phyloP scores from a whole-genome alignment of 2,113 vertebrate genomes.

The Collichthys lucidus region DNA sequence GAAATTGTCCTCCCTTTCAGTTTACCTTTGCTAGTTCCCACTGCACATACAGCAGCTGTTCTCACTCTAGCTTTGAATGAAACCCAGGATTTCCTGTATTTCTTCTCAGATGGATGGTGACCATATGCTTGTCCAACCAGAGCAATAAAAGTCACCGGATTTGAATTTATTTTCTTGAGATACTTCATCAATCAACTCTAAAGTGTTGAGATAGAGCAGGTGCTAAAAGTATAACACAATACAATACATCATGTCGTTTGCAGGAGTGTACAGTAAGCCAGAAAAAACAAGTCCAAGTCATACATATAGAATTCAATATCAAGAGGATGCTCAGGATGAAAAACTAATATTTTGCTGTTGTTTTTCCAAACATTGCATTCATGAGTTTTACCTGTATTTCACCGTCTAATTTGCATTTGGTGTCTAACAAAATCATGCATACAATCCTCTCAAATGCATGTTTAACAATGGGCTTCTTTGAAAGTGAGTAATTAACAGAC shows the following conservation, averaged over 20 bases:
- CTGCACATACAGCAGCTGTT: constrained; percentile 68
- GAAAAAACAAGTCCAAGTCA: constrained; percentile 47
- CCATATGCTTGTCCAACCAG: constrained; percentile 74
- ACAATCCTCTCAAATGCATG: not conserved
- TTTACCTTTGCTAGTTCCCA: constrained; percentile 69
- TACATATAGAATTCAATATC: constrained; percentile 32
- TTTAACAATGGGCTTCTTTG: not conserved
- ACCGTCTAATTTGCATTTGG: not conserved
- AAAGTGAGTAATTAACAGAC: not conserved
- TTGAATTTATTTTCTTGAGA: constrained; percentile 72
- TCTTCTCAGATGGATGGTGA: constrained; percentile 60
- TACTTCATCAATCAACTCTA: constrained; percentile 70
- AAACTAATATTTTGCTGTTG: constrained; percentile 16
- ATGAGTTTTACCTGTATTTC: not conserved
- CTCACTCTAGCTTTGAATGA: constrained; percentile 70
- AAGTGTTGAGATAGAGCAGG: constrained; percentile 53
- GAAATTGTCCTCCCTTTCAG: constrained; percentile 56
- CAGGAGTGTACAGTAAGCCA: constrained; percentile 13
- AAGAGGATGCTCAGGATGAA: constrained; percentile 10
- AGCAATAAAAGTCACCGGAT: constrained; percentile 67
- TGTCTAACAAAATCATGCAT: not conserved
- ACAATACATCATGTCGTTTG: constrained; percentile 38
- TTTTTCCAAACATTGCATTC: no score
- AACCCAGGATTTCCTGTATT: constrained; percentile 72
- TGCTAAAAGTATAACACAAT: constrained; percentile 52